These are phyloP conservation scores for Muntiacus reevesi DNA, from an alignment of 2,113 vertebrate genomes.

Conservation along the genomic window DNA sequence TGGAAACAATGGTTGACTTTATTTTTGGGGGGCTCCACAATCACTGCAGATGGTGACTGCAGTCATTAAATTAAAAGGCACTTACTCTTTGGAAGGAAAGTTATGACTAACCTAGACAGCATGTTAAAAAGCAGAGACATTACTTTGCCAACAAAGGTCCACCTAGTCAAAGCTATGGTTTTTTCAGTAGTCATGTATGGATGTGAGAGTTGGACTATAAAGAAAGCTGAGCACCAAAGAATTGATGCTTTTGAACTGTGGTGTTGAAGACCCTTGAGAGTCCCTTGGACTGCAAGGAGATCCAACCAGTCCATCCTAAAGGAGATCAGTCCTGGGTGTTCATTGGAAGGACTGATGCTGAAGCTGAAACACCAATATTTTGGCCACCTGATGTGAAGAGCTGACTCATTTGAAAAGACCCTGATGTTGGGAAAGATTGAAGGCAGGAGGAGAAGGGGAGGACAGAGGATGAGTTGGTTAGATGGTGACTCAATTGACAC, in stretches of 20 bases:
- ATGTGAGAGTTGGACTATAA: not conserved
- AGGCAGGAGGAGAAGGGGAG: fast-evolving
- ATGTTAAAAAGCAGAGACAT: not conserved
- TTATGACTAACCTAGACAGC: not conserved
- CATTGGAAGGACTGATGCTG: not conserved
- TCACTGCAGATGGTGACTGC: too few species aligned
- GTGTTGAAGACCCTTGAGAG: not conserved
- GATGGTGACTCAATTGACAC: not conserved
- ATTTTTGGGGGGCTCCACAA: too few species aligned
- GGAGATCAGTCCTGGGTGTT: not conserved
- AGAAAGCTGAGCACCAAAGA: fast-evolving
- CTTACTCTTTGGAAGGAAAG: not conserved
- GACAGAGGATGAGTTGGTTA: not conserved
- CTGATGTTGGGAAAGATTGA: not conserved
- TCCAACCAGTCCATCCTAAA: not conserved
- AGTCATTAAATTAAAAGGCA: too few species aligned
- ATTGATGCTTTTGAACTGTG: not conserved
- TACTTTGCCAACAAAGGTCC: not conserved
- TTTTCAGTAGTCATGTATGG: not conserved
- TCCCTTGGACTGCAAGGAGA: not conserved
- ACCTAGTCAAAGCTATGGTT: not conserved
- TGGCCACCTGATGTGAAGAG: not conserved
- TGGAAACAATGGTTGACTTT: too few species aligned
- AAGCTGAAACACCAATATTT: not conserved
- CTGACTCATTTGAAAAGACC: not conserved